A percentile compares a stretch with the other conserved stretches of the same genome.
Evolutionary conservation across 1,140 invertebrate genomes (phyloP).

Genomic region (Drosophila bifasciata): DNA sequence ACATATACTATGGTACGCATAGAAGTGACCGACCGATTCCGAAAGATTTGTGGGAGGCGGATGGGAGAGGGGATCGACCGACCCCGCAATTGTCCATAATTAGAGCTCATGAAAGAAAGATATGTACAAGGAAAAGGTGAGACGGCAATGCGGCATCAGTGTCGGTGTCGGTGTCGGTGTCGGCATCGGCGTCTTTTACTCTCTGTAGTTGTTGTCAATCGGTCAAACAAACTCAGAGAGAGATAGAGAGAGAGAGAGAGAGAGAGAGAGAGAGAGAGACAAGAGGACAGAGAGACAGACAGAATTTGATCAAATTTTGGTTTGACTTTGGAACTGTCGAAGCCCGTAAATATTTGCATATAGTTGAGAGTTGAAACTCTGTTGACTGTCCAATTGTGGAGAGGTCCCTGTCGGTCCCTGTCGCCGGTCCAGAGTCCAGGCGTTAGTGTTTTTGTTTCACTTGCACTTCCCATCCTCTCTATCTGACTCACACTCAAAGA

Average conservation of each 20-base stretch:
- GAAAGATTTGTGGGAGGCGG: constrained; percentile 29
- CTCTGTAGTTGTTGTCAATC: constrained; percentile 4
- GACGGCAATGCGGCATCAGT: not conserved
- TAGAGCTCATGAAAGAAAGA: constrained; percentile 18
- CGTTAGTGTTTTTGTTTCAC: constrained; percentile 21
- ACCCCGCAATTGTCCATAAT: constrained; percentile 34
- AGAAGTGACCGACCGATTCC: constrained; percentile 50
- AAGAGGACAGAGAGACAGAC: not conserved
- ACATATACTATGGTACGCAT: constrained; percentile 52
- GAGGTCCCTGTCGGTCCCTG: constrained; percentile 19
- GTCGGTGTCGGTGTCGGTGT: constrained; percentile 6
- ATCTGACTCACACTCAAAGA: no score
- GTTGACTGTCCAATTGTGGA: constrained; percentile 31
- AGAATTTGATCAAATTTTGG: constrained; percentile 34
- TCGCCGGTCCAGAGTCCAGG: constrained; percentile 18
- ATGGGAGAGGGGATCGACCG: constrained; percentile 19
- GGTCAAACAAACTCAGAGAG: constrained; percentile 45
- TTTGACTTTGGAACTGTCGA: constrained; percentile 20
- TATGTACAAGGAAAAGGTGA: constrained; percentile 1
- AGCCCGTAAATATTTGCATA: constrained; percentile 60
- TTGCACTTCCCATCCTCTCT: constrained; percentile 3
- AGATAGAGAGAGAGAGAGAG: not conserved
- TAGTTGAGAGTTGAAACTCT: constrained; percentile 30
- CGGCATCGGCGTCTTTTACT: constrained; percentile 29
- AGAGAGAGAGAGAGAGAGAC: not conserved